Evolutionary conservation across 1,140 invertebrate genomes (phyloP).

Genomic region (Archivesica marissinica): DNA sequence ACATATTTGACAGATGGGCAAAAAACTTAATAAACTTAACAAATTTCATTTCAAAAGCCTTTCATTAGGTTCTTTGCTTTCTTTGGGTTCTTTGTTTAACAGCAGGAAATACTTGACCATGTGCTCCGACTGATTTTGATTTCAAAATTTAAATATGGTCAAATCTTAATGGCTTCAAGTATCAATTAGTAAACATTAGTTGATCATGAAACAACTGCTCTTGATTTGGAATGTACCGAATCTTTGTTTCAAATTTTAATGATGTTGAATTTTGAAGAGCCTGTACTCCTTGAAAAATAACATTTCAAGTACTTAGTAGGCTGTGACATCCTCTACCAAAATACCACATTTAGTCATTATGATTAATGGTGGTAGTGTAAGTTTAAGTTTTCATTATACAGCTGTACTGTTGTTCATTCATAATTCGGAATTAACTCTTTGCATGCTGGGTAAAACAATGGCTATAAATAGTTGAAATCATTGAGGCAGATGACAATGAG

Average conservation of each 20-base stretch:
- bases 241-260: constrained; percentile 57
- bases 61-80: constrained; percentile 26
- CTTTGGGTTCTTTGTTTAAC: constrained; percentile 40
- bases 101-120: constrained; percentile 46
- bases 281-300: constrained; percentile 30
- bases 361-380: not conserved
- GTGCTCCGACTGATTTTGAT: constrained; percentile 47
- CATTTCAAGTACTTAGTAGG: constrained; percentile 41
- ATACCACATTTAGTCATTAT: constrained; percentile 35
- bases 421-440: too few relatives aligned
- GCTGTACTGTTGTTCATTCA: too few relatives aligned
- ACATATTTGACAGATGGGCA: constrained; percentile 2
- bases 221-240: constrained; percentile 46
- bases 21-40: constrained; percentile 27
- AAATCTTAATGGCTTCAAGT: constrained; percentile 41
- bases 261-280: constrained; percentile 57
- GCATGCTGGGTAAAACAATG: too few relatives aligned
- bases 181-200: constrained; percentile 47
- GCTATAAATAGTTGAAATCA: too few relatives aligned
- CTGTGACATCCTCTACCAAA: constrained; percentile 22
- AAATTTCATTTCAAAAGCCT: constrained; percentile 39
- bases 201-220: constrained; percentile 20
- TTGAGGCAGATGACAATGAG: too few relatives aligned
- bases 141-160: constrained; percentile 52
- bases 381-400: constrained; percentile 1